phyloP scores from a whole-genome alignment of 2,888 invertebrate genomes.

The Rhagonycha fulva region DNA sequence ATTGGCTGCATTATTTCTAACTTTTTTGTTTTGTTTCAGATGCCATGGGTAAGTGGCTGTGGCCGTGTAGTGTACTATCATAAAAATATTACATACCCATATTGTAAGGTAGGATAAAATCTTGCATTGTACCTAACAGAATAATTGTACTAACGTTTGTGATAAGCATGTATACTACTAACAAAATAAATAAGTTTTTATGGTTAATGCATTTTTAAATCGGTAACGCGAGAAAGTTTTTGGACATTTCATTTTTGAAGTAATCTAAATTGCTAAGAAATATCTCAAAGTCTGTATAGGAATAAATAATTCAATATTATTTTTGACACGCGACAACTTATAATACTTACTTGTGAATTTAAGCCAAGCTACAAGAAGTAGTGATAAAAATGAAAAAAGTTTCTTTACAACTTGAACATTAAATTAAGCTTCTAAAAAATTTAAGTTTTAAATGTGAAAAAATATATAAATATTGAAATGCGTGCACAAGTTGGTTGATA shows the following conservation, averaged over 20 bases:
- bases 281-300: neutral
- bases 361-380: slow-evolving; percentile 6
- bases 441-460: neutral
- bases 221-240: neutral
- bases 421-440: neutral
- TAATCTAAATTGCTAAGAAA: neutral
- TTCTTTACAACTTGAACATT: neutral
- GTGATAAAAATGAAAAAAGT: neutral
- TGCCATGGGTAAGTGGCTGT: slow-evolving; percentile 75
- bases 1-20: slow-evolving; percentile 2
- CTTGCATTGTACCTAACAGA: neutral
- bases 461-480: neutral
- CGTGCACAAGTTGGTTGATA: neutral
- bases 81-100: neutral
- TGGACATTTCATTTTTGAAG: neutral
- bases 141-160: neutral
- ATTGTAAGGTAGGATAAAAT: slow-evolving; percentile 18
- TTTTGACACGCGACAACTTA: slow-evolving; percentile 20
- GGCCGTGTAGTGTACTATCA: slow-evolving; percentile 3
- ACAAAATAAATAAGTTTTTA: neutral
- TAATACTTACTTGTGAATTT: slow-evolving; percentile 10
- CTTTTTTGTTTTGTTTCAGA: slow-evolving; percentile 70
- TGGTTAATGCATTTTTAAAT: neutral
- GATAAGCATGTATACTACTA: neutral
- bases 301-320: slow-evolving; percentile 18